phyloP scores from a whole-genome alignment of 2,113 vertebrate species.

The Herpailurus yagouaroundi region DNA sequence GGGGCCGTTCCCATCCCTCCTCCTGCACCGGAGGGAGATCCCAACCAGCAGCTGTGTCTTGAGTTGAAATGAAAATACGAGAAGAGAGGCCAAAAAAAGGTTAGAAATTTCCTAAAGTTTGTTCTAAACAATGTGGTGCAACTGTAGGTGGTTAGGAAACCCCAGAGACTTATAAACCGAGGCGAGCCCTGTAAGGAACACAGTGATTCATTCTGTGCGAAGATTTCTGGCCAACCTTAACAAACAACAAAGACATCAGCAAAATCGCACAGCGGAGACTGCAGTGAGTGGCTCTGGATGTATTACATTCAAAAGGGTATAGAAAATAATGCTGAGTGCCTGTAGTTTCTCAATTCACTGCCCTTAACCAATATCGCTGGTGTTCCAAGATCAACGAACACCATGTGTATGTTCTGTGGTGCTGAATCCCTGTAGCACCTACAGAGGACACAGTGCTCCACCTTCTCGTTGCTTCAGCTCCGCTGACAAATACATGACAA shows the following conservation, averaged over 20 bases:
- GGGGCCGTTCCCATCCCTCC: fast-evolving
- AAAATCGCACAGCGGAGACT: neutral
- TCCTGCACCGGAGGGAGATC: neutral
- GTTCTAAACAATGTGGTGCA: neutral
- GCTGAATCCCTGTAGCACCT: neutral
- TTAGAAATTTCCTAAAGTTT: neutral
- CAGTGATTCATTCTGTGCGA: neutral
- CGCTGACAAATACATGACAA: fast-evolving
- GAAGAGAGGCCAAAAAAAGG: neutral
- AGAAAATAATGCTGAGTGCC: fast-evolving
- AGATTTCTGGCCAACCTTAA: neutral
- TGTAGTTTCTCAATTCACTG: fast-evolving
- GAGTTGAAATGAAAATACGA: neutral
- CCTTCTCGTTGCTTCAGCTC: no score
- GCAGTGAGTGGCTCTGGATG: neutral
- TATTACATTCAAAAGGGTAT: fast-evolving
- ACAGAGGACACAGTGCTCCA: neutral
- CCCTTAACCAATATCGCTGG: neutral
- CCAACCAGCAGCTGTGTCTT: neutral
- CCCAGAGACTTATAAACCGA: neutral
- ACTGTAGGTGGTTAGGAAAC: neutral
- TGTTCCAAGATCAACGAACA: neutral
- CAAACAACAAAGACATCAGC: neutral
- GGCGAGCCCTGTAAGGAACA: neutral
- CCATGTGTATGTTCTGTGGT: fast-evolving